These are phyloP conservation scores for Glomeris marginata DNA, from an alignment of 2,888 invertebrate genomes.

Conservation along the genomic window DNA sequence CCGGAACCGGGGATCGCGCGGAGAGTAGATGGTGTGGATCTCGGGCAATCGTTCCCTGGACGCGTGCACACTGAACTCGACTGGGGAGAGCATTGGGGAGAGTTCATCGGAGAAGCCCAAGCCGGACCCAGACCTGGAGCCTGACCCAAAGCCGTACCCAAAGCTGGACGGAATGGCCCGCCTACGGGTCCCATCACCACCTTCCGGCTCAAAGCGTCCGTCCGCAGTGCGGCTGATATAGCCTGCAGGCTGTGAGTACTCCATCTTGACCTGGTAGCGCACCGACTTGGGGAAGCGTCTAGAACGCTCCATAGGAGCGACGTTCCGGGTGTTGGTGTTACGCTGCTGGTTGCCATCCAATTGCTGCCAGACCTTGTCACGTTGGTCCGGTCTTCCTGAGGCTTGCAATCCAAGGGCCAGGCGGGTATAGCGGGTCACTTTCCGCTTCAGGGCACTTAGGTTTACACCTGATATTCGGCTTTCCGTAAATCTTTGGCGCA, in stretches of 20 bases:
- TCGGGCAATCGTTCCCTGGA: constrained; percentile 12
- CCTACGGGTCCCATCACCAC: constrained; percentile 23
- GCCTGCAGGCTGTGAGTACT: constrained; percentile 30
- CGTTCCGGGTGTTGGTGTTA: constrained; percentile 3
- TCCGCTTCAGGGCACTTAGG: constrained; percentile 15
- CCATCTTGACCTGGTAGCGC: constrained; percentile 22
- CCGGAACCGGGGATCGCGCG: constrained; percentile 20
- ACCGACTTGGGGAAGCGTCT: constrained; percentile 20
- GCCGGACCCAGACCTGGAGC: no score
- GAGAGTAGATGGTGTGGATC: constrained; percentile 18
- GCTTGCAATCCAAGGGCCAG: constrained; percentile 11
- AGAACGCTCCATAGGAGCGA: constrained; percentile 12
- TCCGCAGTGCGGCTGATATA: constrained; percentile 58
- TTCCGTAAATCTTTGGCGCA: constrained; percentile 16
- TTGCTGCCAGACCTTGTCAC: constrained; percentile 3
- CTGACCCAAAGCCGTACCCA: no score
- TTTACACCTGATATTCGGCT: constrained; percentile 20
- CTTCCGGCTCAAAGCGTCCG: constrained; percentile 51
- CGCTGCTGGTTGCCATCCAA: constrained; percentile 1
- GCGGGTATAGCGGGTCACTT: constrained; percentile 16
- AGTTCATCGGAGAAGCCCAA: no score
- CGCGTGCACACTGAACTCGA: constrained; percentile 11
- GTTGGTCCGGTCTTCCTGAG: constrained; percentile 9
- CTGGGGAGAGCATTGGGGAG: constrained; percentile 3
- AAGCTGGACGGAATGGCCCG: constrained; percentile 19